These are phyloP conservation scores for Drosophila lacteicornis DNA, from an alignment of 1,140 invertebrate species.

Conservation along the genomic window DNA sequence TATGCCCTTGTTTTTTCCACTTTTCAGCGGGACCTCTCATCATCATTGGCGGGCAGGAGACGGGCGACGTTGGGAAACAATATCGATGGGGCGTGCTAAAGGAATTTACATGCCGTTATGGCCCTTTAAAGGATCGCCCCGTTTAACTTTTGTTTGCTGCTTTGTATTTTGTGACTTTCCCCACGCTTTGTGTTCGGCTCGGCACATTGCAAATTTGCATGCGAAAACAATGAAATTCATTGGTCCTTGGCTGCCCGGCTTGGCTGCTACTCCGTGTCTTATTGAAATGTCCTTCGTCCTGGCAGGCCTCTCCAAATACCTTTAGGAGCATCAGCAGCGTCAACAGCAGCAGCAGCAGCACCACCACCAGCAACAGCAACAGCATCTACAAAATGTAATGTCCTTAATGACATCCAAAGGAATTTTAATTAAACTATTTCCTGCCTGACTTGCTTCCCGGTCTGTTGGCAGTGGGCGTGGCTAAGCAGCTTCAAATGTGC, in stretches of 20 bases:
- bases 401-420: conserved; percentile 77
- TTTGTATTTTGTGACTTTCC: conserved; percentile 58
- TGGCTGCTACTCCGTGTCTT: conserved; percentile 27
- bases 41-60: conserved; percentile 14
- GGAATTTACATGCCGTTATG: conserved; percentile 59
- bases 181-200: conserved; percentile 62
- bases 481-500: conserved; percentile 78
- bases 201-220: conserved; percentile 70
- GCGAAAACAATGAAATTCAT: conserved; percentile 74
- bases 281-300: conserved; percentile 60
- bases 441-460: conserved; percentile 47
- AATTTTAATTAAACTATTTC: conserved; percentile 83
- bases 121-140: conserved; percentile 67
- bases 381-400: conserved; percentile 67
- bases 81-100: conserved; percentile 70
- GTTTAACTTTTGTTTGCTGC: conserved; percentile 62
- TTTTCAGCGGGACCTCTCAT: conserved; percentile 27
- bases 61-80: conserved; percentile 43
- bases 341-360: conserved; percentile 13
- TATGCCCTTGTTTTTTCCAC: conserved; percentile 62
- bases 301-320: conserved; percentile 44
- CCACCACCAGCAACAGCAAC: neutral
- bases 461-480: conserved; percentile 41
- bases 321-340: conserved; percentile 27
- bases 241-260: conserved; percentile 29